These are phyloP conservation scores for Chaetodon auriga DNA, from an alignment of 2,113 vertebrate species.

Conservation along the genomic window DNA sequence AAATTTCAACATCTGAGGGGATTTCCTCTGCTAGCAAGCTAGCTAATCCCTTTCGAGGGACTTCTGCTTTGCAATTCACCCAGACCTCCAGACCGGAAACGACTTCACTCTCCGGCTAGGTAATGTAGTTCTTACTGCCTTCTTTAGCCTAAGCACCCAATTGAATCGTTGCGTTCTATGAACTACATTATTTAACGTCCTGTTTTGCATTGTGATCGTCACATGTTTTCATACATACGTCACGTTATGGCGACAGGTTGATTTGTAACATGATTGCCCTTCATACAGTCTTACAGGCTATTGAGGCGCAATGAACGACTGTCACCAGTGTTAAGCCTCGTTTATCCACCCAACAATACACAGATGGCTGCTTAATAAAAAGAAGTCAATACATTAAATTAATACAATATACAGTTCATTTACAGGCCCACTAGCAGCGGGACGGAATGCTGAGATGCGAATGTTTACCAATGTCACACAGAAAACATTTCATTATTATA, in stretches of 20 bases:
- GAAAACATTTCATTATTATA: background rate
- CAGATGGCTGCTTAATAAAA: no score
- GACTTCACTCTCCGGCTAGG: background rate
- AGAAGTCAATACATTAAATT: no score
- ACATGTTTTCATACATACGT: slow-evolving; percentile 40
- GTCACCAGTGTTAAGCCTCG: no score
- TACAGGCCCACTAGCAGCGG: no score
- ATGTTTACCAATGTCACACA: background rate
- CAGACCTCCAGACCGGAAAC: slow-evolving; percentile 40
- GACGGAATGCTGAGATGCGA: background rate
- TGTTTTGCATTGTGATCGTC: slow-evolving; percentile 1
- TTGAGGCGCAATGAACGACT: no score
- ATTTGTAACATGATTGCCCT: background rate
- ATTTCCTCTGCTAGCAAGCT: slow-evolving; percentile 66
- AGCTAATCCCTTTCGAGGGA: slow-evolving; percentile 80
- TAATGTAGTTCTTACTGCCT: slow-evolving; percentile 66
- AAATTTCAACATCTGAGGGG: slow-evolving; percentile 62
- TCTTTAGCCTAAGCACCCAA: accelerated
- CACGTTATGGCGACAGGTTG: background rate
- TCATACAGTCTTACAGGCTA: accelerated
- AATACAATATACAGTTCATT: no score
- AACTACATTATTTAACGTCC: slow-evolving; percentile 60
- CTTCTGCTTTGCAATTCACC: slow-evolving; percentile 69
- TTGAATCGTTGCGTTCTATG: background rate
- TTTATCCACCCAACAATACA: background rate